Conservation (phyloP, 2,888 invertebrate species). For the Epiperipatus broadwayi region DNA sequence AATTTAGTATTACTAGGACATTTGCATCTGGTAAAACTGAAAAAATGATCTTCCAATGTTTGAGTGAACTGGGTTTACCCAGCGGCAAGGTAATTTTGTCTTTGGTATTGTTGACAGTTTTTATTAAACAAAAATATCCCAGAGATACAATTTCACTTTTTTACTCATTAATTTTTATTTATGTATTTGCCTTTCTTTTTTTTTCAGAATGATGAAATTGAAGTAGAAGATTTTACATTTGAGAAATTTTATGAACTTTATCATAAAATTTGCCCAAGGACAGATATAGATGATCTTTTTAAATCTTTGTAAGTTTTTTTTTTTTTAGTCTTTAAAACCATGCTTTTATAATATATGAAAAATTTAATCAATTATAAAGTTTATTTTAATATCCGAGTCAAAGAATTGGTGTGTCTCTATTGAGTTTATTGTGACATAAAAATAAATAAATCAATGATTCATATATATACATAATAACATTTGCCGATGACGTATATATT, state of each 20-base stretch:
- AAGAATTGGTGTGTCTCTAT: too few relatives aligned
- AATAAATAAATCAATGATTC: too few relatives aligned
- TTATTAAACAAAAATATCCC: too few relatives aligned
- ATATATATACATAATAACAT: too few relatives aligned
- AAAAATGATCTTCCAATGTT: conserved; percentile 87
- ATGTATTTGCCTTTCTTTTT: conserved; percentile 16
- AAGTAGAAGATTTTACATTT: conserved; percentile 82
- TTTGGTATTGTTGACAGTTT: conserved; percentile 19
- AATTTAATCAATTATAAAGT: background rate
- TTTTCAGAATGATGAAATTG: conserved; percentile 70
- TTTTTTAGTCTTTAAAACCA: too few relatives aligned
- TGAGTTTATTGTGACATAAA: too few relatives aligned
- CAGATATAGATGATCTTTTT: conserved; percentile 95
- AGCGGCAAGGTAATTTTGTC: conserved; percentile 49
- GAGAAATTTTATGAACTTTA: conserved; percentile 96
- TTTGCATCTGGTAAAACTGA: conserved; percentile 99
- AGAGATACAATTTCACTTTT: conserved; percentile 7
- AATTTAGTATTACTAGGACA: conserved; percentile 69
- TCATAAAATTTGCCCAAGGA: conserved; percentile 95
- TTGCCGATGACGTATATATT: too few relatives aligned
- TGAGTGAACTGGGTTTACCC: conserved; percentile 78
- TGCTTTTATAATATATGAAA: too few relatives aligned
- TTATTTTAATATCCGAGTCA: background rate
- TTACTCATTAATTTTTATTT: conserved; percentile 6
- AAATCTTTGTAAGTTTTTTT: conserved; percentile 75